A percentile compares a stretch with the other conserved stretches of the same genome.
Evolutionary conservation across 2,888 invertebrate genomes (phyloP).

Genomic region (Scaptomyza flava): DNA sequence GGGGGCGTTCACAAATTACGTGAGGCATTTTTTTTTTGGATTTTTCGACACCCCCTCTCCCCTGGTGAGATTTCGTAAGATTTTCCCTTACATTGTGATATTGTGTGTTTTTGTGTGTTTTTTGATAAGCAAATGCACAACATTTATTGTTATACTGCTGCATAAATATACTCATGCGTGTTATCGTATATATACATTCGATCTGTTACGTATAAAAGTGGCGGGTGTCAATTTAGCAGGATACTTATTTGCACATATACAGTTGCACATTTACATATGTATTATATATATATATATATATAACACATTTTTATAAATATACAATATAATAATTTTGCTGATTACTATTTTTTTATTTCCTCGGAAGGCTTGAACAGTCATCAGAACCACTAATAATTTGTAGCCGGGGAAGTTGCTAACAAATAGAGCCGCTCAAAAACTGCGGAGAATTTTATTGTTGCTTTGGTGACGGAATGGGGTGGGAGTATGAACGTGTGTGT

Average conservation of each 20-base stretch:
- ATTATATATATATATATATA: constrained; percentile 59
- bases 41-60: no score
- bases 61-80: no score
- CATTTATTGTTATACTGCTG: constrained; percentile 66
- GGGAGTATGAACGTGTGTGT: not conserved
- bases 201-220: constrained; percentile 75
- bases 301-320: constrained; percentile 56
- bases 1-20: no score
- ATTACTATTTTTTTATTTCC: constrained; percentile 3
- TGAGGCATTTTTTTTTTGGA: no score
- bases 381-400: constrained; percentile 80
- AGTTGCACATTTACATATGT: constrained; percentile 15
- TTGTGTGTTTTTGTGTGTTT: constrained; percentile 17
- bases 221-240: constrained; percentile 72
- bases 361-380: constrained; percentile 54
- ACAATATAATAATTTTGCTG: constrained; percentile 49
- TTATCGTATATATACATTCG: constrained; percentile 72
- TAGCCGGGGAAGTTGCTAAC: constrained; percentile 85
- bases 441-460: constrained; percentile 34
- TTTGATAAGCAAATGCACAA: constrained; percentile 64
- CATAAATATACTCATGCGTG: constrained; percentile 50
- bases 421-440: constrained; percentile 79
- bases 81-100: no score
- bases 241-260: constrained; percentile 42
- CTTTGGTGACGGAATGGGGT: not conserved